These are phyloP conservation scores for Cherax destructor DNA, from an alignment of 1,140 invertebrate genomes.

Conservation along the genomic window DNA sequence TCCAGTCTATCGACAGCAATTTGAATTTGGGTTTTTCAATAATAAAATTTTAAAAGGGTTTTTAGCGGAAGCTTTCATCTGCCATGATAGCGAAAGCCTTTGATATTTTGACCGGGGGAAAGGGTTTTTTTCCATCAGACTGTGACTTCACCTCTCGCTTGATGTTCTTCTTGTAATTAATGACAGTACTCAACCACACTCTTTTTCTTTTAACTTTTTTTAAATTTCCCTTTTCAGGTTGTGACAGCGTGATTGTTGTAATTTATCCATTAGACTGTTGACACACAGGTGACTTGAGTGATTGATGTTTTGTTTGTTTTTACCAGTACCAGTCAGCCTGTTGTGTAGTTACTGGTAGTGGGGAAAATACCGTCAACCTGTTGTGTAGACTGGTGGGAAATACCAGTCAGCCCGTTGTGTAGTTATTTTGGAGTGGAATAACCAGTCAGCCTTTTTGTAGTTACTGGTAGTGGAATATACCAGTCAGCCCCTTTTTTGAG, in stretches of 20 bases:
- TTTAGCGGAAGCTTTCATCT: neutral
- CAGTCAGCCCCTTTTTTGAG: too few relatives aligned
- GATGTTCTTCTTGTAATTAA: neutral
- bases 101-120: neutral
- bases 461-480: too few relatives aligned
- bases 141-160: neutral
- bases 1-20: neutral
- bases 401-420: too few relatives aligned
- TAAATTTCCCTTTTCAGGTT: neutral
- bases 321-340: too few relatives aligned
- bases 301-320: too few relatives aligned
- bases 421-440: too few relatives aligned
- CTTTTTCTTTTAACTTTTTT: too few relatives aligned
- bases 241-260: neutral
- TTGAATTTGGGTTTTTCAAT: neutral
- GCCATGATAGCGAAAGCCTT: neutral
- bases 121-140: neutral
- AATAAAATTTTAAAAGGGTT: neutral
- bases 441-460: too few relatives aligned
- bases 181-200: neutral
- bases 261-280: neutral
- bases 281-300: too few relatives aligned
- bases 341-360: too few relatives aligned
- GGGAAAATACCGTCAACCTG: too few relatives aligned
- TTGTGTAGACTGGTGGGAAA: too few relatives aligned